phyloP scores from a whole-genome alignment of 2,113 vertebrate species.

The Hyaena hyaena region DNA sequence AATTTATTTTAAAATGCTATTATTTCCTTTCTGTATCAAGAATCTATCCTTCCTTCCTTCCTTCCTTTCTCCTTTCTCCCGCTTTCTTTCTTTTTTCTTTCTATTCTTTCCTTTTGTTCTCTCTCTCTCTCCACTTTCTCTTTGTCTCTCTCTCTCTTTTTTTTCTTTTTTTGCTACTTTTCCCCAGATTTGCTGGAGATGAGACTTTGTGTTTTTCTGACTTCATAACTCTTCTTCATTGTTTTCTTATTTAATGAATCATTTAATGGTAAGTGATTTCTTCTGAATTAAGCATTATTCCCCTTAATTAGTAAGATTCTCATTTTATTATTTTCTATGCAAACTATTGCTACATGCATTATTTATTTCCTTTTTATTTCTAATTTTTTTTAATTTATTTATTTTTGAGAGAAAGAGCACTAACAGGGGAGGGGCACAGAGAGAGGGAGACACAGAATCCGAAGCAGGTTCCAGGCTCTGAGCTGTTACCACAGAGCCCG shows the following conservation, averaged over 20 bases:
- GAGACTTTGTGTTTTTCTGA: background rate
- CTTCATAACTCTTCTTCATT: background rate
- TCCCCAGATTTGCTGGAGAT: background rate
- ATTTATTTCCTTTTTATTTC: background rate
- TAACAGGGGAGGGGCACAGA: too few species aligned
- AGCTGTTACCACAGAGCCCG: too few species aligned
- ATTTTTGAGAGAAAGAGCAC: too few species aligned
- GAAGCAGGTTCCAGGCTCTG: too few species aligned
- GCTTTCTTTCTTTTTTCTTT: background rate
- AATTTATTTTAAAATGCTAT: background rate
- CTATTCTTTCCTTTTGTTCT: background rate
- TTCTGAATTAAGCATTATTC: background rate
- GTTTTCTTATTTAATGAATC: background rate
- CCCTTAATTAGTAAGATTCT: background rate
- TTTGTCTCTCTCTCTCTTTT: too few species aligned
- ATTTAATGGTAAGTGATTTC: background rate
- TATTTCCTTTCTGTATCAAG: background rate
- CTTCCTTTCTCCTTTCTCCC: background rate
- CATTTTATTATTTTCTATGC: background rate
- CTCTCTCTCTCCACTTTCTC: rapidly evolving
- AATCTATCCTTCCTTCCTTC: background rate
- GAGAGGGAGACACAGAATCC: too few species aligned
- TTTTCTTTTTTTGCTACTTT: background rate
- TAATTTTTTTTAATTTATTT: too few species aligned
- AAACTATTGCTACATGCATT: background rate